Percentiles rank a stretch among this genome's conserved stretches.
Conservation (phyloP, 2,797 vertebrate genomes). For the Pseudochaenichthys georgianus region DNA sequence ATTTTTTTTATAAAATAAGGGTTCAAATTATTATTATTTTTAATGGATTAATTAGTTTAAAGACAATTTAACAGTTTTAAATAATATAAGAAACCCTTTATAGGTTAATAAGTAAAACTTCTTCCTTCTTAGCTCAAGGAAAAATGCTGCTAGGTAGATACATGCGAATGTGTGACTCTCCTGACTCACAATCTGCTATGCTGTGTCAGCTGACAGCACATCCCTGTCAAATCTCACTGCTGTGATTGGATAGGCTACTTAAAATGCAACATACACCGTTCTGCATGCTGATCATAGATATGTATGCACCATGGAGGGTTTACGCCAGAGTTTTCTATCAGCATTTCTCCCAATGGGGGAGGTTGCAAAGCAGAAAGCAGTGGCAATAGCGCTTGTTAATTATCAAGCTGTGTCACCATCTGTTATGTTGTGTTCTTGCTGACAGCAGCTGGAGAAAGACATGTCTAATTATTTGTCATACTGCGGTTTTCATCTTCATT, state of each 20-base stretch:
- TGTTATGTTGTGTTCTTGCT: slow-evolving; percentile 5
- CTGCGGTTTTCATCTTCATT: background rate
- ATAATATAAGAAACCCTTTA: background rate
- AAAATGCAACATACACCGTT: background rate
- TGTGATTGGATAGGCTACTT: slow-evolving; percentile 8
- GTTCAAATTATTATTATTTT: no score
- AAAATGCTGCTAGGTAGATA: background rate
- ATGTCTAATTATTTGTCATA: background rate
- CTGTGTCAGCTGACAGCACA: slow-evolving; percentile 19
- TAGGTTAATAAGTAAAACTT: background rate
- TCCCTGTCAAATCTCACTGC: background rate
- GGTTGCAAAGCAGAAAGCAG: background rate
- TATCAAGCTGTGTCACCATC: slow-evolving; percentile 14
- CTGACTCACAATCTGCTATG: background rate
- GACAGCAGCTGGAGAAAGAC: slow-evolving; percentile 1
- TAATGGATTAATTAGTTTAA: no score
- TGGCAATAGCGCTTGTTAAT: background rate
- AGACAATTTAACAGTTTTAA: background rate
- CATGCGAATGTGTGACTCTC: background rate
- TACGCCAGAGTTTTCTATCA: slow-evolving; percentile 4
- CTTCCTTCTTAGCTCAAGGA: background rate
- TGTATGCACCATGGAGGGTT: background rate
- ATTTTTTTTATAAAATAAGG: no score
- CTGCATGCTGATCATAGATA: background rate
- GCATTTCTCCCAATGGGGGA: background rate